These are phyloP conservation scores for Timema cristinae DNA, from an alignment of 2,888 invertebrate species.

Conservation along the genomic window DNA sequence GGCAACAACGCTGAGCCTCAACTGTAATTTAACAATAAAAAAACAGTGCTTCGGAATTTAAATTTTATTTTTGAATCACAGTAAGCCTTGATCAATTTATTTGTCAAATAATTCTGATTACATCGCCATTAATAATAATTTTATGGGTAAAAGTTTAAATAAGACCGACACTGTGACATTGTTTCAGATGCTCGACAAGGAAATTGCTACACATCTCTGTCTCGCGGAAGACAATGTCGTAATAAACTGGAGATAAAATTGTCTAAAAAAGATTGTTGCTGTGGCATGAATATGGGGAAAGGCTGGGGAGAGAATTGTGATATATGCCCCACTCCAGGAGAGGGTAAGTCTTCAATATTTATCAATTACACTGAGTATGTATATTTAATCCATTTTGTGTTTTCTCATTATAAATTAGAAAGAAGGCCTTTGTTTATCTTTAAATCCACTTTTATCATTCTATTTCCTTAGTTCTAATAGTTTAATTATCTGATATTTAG, in stretches of 20 bases:
- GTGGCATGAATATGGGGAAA: conserved; percentile 79
- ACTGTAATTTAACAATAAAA: too few species aligned
- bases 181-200: conserved; percentile 72
- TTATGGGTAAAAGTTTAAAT: too few species aligned
- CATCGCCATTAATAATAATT: too few species aligned
- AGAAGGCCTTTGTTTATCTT: background rate
- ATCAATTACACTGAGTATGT: too few species aligned
- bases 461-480: too few species aligned
- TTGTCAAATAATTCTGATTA: background rate
- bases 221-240: conserved; percentile 64
- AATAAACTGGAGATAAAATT: conserved; percentile 64
- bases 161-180: background rate
- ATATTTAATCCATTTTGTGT: too few species aligned
- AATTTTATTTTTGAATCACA: background rate
- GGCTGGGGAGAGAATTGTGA: conserved; percentile 79
- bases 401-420: background rate
- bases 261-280: conserved; percentile 81
- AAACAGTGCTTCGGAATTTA: background rate
- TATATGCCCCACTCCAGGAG: conserved; percentile 63
- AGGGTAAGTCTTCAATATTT: conserved; percentile 37
- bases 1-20: too few species aligned
- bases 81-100: background rate
- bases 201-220: conserved; percentile 66
- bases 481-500: too few species aligned
- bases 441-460: too few species aligned